These are phyloP conservation scores for Branchinecta lynchi DNA, from an alignment of 1,140 invertebrate species.

Conservation along the genomic window DNA sequence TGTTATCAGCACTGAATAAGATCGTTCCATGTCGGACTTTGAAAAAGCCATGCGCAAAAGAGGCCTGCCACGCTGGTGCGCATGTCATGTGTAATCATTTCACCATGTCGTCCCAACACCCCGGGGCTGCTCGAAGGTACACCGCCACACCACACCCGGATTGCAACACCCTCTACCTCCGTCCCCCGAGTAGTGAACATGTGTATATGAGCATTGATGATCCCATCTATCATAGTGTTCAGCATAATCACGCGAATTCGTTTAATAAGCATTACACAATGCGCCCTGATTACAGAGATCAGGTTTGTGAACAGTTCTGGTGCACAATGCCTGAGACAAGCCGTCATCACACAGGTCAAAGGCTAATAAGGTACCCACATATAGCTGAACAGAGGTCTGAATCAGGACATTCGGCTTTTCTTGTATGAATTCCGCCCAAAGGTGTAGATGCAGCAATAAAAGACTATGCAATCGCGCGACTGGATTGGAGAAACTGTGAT, in stretches of 20 bases:
- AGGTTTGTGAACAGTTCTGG: constrained; percentile 7
- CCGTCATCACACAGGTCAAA: background rate
- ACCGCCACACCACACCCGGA: background rate
- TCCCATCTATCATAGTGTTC: background rate
- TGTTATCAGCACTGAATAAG: background rate
- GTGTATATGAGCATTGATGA: constrained; percentile 11
- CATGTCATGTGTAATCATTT: background rate
- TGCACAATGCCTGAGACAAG: background rate
- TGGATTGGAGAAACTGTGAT: too few species aligned
- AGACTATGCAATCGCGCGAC: too few species aligned
- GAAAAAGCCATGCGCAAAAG: background rate
- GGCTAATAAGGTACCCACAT: background rate
- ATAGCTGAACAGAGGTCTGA: background rate
- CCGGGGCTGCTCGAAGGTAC: background rate
- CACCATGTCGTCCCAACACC: background rate
- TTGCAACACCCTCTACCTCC: background rate
- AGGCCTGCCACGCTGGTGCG: background rate
- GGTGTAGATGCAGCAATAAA: too few species aligned
- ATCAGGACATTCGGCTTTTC: background rate
- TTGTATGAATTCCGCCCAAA: background rate
- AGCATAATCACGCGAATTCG: background rate
- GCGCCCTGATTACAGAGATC: constrained; percentile 8
- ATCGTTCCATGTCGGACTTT: background rate
- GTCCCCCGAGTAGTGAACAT: background rate
- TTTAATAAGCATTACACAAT: constrained; percentile 10